phyloP scores from a whole-genome alignment of 2,888 invertebrate species.

The Nudaria mundana region DNA sequence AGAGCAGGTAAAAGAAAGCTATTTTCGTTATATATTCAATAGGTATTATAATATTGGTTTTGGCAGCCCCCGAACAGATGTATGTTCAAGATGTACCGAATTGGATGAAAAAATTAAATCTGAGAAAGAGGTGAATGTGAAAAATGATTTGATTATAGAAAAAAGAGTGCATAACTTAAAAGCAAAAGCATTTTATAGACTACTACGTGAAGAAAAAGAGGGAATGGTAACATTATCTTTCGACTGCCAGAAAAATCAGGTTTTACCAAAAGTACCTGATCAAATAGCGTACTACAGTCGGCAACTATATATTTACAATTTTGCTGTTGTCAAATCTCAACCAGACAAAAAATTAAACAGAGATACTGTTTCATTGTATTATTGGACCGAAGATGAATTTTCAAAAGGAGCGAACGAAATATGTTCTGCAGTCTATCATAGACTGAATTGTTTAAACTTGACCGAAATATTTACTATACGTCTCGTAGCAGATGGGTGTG shows the following conservation, averaged over 20 bases:
- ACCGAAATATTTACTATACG: background rate
- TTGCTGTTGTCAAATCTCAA: background rate
- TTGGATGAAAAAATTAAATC: background rate
- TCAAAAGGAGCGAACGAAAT: too few relatives aligned
- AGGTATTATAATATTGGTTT: slow-evolving; percentile 1
- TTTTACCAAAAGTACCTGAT: slow-evolving; percentile 5
- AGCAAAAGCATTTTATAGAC: slow-evolving; percentile 5
- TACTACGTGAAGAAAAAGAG: background rate
- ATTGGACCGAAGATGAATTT: too few relatives aligned
- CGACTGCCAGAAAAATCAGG: slow-evolving; percentile 4
- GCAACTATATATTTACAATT: slow-evolving; percentile 1
- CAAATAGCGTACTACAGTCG: slow-evolving; percentile 4
- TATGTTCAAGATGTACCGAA: background rate
- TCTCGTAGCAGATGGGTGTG: background rate
- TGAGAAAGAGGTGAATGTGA: too few relatives aligned
- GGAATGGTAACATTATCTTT: background rate
- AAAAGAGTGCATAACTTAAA: slow-evolving; percentile 1
- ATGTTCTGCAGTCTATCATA: background rate
- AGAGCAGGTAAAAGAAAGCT: background rate
- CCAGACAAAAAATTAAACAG: too few relatives aligned
- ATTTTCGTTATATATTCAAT: slow-evolving; percentile 11
- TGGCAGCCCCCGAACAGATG: background rate
- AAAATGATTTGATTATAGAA: slow-evolving; percentile 1
- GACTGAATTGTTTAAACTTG: background rate
- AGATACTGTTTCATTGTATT: too few relatives aligned